Base-by-base conservation (phyloP, 2,888 invertebrate genomes). In the Metallyticus violacea region DNA sequence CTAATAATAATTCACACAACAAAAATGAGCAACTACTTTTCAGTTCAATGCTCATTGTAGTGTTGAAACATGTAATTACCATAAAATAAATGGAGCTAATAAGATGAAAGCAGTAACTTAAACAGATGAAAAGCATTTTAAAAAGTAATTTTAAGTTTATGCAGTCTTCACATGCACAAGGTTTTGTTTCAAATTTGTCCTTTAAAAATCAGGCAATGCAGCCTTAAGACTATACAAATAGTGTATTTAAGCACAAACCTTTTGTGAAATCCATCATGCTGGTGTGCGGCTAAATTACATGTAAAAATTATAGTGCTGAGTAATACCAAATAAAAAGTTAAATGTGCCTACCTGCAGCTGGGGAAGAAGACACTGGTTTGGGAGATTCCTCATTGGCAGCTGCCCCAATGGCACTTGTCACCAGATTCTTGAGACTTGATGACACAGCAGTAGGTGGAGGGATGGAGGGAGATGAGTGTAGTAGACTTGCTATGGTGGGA, bases 401-500 rank as follows among this genome's bases (percentile, higher is more conserved):
- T 88, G 91, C 91, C 4, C 92, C 91, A 81, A 93, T 92, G 7
- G 93, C 91, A 77, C 92, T 91, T 22, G 92, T 92, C 6, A 93
- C 93, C 62, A 93, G 88, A 86, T 93, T 93, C 89, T 93, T 93
- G 76, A 94, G 90, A 88, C 93, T 92, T 0, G 93, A 91, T 2
- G 93, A 91, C 22, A 93, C 91, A 40, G 90, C 91, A 79, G 91
- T 90, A 27, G 88, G 88, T 2, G 88, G 85, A 7, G 88, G 86
- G 29, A 88, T 83, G 79, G 88, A 87, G 7, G 90, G 89, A 1
- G 90, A 89, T 7, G 90, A 91, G 28, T 93, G 93, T 78, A 94
- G 90, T 77, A 94, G 91, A 89, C 93, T 93, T 5, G 93, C 93
- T 88, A 94, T 94, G 81, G 93, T 94, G 0, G 94, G 93, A 1